Base-by-base conservation (phyloP, 92 coral and sea anemone species). In the Paramuricea clavata region DNA sequence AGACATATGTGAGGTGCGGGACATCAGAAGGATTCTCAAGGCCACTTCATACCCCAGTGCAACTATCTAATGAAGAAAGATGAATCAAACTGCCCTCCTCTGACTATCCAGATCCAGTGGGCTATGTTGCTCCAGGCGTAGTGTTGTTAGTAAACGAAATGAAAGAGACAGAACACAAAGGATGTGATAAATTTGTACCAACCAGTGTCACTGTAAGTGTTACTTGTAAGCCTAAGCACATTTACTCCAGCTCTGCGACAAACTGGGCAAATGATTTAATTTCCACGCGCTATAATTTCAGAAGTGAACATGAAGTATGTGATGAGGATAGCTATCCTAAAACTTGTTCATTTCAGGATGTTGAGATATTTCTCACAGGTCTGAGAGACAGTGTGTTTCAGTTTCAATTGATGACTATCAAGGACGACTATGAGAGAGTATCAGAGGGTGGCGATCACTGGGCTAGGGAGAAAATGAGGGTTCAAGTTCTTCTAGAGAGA, bases 1-100 rank as follows among this genome's bases (percentile, higher is more conserved):
- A 86, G 62, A 80, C 90, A 25, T 90, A 90, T 41, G 69, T 86
- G 31, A 78, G 88, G 57, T 90, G 93, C 49, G 90, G 93, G 13
- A 90, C 93, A 49, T 90, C 88, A 23, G 90, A 90, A 69, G 93
- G 93, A 9, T 90, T 90, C 81, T 86, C 87, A 25, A 56, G 93
- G 28, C 93, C 90, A 43, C 90, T 90, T n/a, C n/a, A n/a, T 12
- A 33, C 81, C 23, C 93, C 93, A 21, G 39, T 74, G 43, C 87
- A 89, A 47, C 81, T 85, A 8, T 69, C 69, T 64, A 81, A 69
- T 74, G 77, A 83, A 22, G 85, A 75, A 41, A 82, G 65, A 75
- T 87, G 81, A 27, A 57, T 83, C 71, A 32, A 83, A 19, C 85
- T 85, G 11, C 92, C 92, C 52, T 85, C 92, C 19, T 25, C 85